These are phyloP conservation scores for Porites lutea DNA, from an alignment of 64 coral and sea anemone genomes.

Conservation along the genomic window DNA sequence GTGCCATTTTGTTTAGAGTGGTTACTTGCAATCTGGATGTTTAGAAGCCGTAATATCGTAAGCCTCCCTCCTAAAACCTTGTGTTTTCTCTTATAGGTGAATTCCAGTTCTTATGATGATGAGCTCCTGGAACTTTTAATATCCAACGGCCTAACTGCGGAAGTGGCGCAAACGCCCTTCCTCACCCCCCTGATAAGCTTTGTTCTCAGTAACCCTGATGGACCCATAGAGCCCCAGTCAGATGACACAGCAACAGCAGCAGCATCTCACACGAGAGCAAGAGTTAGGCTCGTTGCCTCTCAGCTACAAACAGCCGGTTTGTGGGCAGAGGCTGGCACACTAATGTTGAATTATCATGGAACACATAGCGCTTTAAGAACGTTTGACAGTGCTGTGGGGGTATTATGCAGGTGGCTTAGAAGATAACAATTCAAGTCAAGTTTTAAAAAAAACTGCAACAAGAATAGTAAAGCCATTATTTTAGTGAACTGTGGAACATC, in stretches of 20 bases:
- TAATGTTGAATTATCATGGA: slow-evolving; percentile 60
- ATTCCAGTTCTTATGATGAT: slow-evolving; percentile 80
- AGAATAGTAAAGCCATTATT: too few relatives aligned
- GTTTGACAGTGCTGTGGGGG: slow-evolving; percentile 70
- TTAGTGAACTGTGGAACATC: too few relatives aligned
- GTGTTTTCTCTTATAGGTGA: slow-evolving; percentile 37
- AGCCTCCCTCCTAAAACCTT: not conserved
- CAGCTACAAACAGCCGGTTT: slow-evolving; percentile 83
- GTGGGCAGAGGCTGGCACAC: slow-evolving; percentile 67
- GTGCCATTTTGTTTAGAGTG: too few relatives aligned
- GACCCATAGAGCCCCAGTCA: not conserved
- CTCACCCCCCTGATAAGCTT: slow-evolving; percentile 75
- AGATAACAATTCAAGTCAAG: slow-evolving; percentile 12
- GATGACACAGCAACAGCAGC: not conserved
- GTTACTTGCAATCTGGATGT: too few relatives aligned
- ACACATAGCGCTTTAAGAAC: slow-evolving; percentile 78
- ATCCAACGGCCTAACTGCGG: slow-evolving; percentile 47
- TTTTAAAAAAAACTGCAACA: too few relatives aligned
- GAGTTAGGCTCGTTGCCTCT: slow-evolving; percentile 64
- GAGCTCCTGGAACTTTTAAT: slow-evolving; percentile 81
- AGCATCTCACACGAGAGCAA: slow-evolving; percentile 17
- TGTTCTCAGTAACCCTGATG: slow-evolving; percentile 52
- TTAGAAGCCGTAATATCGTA: too few relatives aligned
- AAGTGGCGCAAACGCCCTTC: slow-evolving; percentile 74
- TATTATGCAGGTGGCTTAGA: slow-evolving; percentile 82